Conservation (phyloP, 2,797 vertebrate genomes). For the Hypotaenidia philippensis region DNA sequence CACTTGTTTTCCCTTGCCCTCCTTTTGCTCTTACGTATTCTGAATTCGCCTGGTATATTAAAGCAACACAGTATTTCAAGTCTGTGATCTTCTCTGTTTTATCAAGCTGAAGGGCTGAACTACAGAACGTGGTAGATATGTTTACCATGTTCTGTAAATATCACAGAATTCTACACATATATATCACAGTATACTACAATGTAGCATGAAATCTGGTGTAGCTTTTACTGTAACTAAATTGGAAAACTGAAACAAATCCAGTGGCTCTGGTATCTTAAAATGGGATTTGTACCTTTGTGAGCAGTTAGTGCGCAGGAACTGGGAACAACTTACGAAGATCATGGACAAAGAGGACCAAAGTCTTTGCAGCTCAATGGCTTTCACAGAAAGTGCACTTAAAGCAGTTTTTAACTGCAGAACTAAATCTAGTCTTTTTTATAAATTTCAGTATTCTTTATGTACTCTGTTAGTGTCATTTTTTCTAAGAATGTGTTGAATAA, state of each 20-base stretch:
- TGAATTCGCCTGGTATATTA: not conserved
- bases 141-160: too few species aligned
- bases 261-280: not conserved
- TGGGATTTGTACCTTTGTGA: not conserved
- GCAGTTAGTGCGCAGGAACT: not conserved
- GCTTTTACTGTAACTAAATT: not conserved
- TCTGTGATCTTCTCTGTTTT: not conserved
- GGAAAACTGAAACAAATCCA: not conserved
- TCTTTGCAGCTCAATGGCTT: not conserved
- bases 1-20: not conserved
- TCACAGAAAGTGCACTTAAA: not conserved
- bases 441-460: not conserved
- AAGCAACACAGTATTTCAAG: not conserved
- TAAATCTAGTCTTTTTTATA: not conserved
- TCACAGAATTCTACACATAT: too few species aligned
- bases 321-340: not conserved
- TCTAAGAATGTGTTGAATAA: not conserved
- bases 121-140: not conserved
- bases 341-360: not conserved
- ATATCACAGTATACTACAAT: not conserved
- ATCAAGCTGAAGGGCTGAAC: not conserved
- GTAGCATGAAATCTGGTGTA: not conserved
- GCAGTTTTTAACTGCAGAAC: not conserved
- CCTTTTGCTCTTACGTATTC: not conserved
- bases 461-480: not conserved